Evolutionary conservation across 2,113 vertebrate species (phyloP).

Genomic region (Chrysemys picta): DNA sequence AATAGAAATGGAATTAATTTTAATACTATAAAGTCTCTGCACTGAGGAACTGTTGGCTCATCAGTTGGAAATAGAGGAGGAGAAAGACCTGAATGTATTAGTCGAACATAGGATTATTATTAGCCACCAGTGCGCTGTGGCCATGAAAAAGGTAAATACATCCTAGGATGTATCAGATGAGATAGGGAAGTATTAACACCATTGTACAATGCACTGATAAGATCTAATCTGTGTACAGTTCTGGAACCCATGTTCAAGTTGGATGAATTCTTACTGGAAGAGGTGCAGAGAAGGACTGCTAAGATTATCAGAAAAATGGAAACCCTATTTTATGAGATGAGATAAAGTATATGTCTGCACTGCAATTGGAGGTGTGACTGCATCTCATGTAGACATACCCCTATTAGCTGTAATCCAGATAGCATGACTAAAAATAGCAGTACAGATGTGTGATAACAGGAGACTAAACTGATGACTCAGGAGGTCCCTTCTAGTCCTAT

Average conservation of each 20-base stretch:
- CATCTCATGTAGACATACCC: neutral
- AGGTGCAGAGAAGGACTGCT: neutral
- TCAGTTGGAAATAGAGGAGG: neutral
- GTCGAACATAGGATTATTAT: neutral
- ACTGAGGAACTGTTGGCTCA: neutral
- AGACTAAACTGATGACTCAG: neutral
- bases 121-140: neutral
- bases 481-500: neutral
- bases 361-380: neutral
- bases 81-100: neutral
- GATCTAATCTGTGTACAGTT: neutral
- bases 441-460: neutral
- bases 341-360: neutral
- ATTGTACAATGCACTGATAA: neutral
- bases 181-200: neutral
- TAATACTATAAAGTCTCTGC: too few species aligned
- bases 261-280: neutral
- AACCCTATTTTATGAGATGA: neutral
- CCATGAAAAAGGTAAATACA: neutral
- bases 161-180: neutral
- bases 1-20: too few species aligned
- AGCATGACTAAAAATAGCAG: neutral
- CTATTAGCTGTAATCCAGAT: neutral
- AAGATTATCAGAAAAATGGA: neutral
- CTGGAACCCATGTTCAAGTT: neutral